Base-by-base conservation (phyloP, 2,113 vertebrate species). In the Dromaius novaehollandiae region DNA sequence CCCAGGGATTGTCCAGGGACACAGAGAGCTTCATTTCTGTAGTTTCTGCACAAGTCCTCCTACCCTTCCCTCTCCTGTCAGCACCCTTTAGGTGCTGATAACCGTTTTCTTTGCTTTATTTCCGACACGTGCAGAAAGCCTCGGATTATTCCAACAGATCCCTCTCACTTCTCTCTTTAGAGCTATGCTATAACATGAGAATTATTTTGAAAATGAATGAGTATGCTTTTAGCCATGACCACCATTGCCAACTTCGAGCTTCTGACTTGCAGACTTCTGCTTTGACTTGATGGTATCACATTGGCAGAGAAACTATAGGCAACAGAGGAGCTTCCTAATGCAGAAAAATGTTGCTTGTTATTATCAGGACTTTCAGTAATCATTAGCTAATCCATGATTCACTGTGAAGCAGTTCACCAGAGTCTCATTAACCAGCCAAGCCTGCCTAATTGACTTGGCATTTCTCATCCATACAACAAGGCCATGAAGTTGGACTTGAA, bases 401-500 rank as follows among this genome's bases (percentile, higher is more conserved):
- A 58, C 71, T 58, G 79, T 56, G 50, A 61, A 15, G 48, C 48
- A 30, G 69, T 78, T 90, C 55, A 81, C 60, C 69, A 55, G 4
- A 46, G 44, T 42, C 24, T 90, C 34, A 78, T 60, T 71, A 86
- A 30, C 42, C 73, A 71, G 8, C 22, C 40, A 32, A 1, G 38
- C 69, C 55, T 93, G 68, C 36, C 42, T 66, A 15, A 81, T 58
- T 84, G 61, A 76, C 46, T 71, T 75, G 32, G 55, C 46, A 87
- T 84, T 90, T 84, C 77, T 82, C 38, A 78, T 68, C 46, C 91
- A 60, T n/a, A 75, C 74, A 95, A 82, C 38, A 55, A 68, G 46
- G 16, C 38, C 65, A 6, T 56, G 56, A 85, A 69, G 42, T 1
- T 73, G 71, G 63, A 80, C n/a, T 93, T 93, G 14, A 48, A 65